phyloP scores from a whole-genome alignment of 2,888 invertebrate genomes.

The Drosophila paramelanica region DNA sequence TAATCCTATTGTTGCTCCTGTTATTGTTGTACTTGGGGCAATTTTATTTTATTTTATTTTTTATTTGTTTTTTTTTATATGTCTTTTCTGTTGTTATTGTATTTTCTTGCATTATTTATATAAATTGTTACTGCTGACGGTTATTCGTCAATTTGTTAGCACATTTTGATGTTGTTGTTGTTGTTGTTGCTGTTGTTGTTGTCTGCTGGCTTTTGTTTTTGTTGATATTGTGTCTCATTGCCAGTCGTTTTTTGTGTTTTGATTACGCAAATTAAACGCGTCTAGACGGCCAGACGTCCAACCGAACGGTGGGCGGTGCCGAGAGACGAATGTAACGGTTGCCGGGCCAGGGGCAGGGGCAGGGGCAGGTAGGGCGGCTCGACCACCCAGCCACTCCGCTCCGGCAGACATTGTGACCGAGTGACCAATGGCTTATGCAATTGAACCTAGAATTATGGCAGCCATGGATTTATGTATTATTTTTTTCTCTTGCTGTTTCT shows the following conservation, averaged over 20 bases:
- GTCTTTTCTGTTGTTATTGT: not conserved
- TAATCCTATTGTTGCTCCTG: conserved; percentile 50
- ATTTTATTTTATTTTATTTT: conserved; percentile 11
- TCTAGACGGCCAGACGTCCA: conserved; percentile 70
- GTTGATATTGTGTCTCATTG: conserved; percentile 60
- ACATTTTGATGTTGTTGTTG: conserved; percentile 16
- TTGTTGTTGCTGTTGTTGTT: conserved; percentile 28
- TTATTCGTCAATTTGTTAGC: conserved; percentile 51
- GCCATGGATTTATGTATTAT: conserved; percentile 22
- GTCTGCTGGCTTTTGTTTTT: conserved; percentile 28
- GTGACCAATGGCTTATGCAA: conserved; percentile 59
- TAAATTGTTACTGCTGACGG: conserved; percentile 61
- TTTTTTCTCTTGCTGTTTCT: not conserved
- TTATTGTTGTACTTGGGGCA: conserved; percentile 50
- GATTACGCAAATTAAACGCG: conserved; percentile 80
- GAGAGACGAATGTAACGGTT: conserved; percentile 1
- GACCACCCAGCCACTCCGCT: not conserved
- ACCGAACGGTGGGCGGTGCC: conserved; percentile 31
- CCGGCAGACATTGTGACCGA: conserved; percentile 54
- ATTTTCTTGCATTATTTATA: conserved; percentile 68
- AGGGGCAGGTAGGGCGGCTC: not conserved
- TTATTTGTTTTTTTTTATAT: not conserved
- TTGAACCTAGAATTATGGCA: conserved; percentile 52
- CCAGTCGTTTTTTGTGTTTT: conserved; percentile 67
- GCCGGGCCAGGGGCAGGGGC: not conserved